Conservation (phyloP, 2,888 invertebrate species). For the Fabriciana adippe region DNA sequence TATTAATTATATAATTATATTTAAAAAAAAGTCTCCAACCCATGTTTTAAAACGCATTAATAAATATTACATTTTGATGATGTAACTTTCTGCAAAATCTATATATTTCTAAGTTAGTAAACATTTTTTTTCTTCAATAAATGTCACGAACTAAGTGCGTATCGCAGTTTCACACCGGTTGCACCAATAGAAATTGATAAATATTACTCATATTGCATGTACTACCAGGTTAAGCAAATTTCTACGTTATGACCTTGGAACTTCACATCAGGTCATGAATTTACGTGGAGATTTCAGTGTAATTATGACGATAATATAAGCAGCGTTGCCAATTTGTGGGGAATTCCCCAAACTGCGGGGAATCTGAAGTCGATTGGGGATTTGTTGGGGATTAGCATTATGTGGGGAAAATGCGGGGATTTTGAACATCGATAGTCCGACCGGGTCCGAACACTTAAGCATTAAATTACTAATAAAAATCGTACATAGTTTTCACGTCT, state of each 20-base stretch:
- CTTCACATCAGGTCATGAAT: conserved; percentile 20
- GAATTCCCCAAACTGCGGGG: too few species aligned
- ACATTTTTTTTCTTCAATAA: conserved; percentile 5
- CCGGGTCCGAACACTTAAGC: too few species aligned
- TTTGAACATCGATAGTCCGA: too few species aligned
- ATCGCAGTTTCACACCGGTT: conserved; percentile 50
- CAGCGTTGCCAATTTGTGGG: too few species aligned
- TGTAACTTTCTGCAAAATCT: conserved; percentile 31
- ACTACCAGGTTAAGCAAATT: conserved; percentile 17
- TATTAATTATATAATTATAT: neutral
- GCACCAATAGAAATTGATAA: conserved; percentile 42
- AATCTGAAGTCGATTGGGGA: too few species aligned
- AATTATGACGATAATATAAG: conserved; percentile 23
- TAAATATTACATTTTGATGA: conserved; percentile 21
- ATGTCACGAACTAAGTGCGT: conserved; percentile 31
- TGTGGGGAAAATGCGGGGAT: too few species aligned
- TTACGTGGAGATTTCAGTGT: conserved; percentile 7
- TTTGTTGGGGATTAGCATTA: too few species aligned
- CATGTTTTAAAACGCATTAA: neutral
- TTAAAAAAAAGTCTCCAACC: neutral
- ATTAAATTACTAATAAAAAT: too few species aligned
- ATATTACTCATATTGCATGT: conserved; percentile 32
- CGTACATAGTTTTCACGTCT: too few species aligned
- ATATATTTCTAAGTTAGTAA: neutral
- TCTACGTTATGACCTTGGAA: conserved; percentile 39